phyloP scores from a whole-genome alignment of 2,113 vertebrate genomes.

The Campylorhamphus procurvoides region DNA sequence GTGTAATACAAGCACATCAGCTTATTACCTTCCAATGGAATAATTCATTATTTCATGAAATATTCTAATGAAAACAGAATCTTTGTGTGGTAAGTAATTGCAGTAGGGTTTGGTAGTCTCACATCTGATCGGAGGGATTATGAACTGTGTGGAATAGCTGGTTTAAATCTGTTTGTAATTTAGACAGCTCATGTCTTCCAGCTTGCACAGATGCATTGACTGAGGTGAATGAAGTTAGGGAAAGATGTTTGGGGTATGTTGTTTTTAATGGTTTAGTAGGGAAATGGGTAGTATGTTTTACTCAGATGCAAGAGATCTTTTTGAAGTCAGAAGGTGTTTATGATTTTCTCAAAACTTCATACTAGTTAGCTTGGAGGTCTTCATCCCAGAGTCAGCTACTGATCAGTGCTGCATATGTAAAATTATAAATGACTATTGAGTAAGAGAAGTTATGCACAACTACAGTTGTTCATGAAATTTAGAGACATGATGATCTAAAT shows the following conservation, averaged over 20 bases:
- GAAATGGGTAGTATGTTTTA: not conserved
- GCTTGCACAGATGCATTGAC: not conserved
- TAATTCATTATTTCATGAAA: not conserved
- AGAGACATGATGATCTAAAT: not conserved
- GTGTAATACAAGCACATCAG: not conserved
- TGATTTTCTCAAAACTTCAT: not conserved
- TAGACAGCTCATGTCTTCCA: not conserved
- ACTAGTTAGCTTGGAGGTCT: not conserved
- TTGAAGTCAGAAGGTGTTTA: not conserved
- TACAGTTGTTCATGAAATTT: not conserved
- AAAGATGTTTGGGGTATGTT: not conserved
- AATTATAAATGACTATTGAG: not conserved
- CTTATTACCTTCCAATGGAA: not conserved
- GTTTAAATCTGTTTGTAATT: not conserved
- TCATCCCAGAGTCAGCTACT: not conserved
- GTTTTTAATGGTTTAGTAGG: not conserved
- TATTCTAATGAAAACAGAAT: not conserved
- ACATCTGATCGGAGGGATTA: not conserved
- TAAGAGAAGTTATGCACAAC: not conserved
- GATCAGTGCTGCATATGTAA: not conserved
- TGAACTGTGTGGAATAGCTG: not conserved
- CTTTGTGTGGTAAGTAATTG: not conserved
- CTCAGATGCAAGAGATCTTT: not conserved
- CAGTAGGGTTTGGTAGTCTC: not conserved
- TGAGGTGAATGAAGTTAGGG: not conserved